Percentiles rank a stretch among this genome's conserved stretches.
These are phyloP conservation scores for Drosophila macrospina DNA, from an alignment of 2,888 invertebrate genomes.

Conservation along the genomic window DNA sequence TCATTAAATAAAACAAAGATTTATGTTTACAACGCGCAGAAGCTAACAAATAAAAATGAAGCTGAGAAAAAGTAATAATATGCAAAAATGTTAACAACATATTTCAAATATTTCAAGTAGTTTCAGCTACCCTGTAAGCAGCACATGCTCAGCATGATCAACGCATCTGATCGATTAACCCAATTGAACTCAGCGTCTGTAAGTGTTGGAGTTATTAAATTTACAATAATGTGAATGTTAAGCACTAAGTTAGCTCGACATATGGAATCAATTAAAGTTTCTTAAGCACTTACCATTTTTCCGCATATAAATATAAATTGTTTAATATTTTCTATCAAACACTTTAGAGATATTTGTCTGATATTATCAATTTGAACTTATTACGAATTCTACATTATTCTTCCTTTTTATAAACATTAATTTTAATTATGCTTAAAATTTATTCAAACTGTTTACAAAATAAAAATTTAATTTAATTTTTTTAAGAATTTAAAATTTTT, in stretches of 20 bases:
- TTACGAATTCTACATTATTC: no score
- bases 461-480: no score
- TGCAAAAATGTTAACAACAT: slow-evolving; percentile 25
- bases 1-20: slow-evolving; percentile 40
- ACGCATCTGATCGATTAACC: background rate
- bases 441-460: no score
- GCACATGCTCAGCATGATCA: no score
- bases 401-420: no score
- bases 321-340: no score
- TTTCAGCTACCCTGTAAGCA: slow-evolving; percentile 17
- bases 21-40: slow-evolving; percentile 54
- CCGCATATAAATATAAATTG: no score
- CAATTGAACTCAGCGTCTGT: background rate
- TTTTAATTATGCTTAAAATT: no score
- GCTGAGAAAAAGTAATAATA: slow-evolving; percentile 16
- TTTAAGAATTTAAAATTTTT: no score
- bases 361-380: no score
- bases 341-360: no score
- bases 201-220: background rate
- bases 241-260: background rate
- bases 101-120: slow-evolving; percentile 24
- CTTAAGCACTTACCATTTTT: background rate
- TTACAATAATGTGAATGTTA: background rate
- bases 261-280: background rate
- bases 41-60: slow-evolving; percentile 21